Evolutionary conservation across 1,140 invertebrate genomes (phyloP).

Genomic region (Drosophila funebris): DNA sequence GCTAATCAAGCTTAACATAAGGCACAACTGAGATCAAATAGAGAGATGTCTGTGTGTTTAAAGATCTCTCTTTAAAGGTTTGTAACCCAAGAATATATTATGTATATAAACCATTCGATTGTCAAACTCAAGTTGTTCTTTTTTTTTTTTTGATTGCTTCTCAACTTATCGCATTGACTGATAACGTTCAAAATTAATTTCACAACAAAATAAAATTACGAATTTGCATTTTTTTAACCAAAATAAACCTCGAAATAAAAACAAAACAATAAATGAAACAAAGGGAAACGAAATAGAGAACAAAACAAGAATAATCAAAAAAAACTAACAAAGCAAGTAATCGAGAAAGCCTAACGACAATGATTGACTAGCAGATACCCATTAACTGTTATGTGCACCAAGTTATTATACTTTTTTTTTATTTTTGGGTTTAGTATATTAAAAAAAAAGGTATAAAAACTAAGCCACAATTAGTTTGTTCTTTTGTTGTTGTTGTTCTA

Average conservation of each 20-base stretch:
- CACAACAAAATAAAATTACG: conserved; percentile 13
- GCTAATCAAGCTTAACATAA: background rate
- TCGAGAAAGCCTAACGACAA: background rate
- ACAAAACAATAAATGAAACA: conserved; percentile 15
- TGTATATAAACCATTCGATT: background rate
- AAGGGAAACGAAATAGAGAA: conserved; percentile 6
- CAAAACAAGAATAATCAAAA: conserved; percentile 4
- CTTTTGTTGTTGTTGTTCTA: conserved; percentile 20
- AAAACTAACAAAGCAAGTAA: conserved; percentile 20
- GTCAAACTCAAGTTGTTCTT: background rate
- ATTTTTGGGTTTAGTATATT: too few relatives aligned
- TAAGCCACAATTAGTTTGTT: conserved; percentile 47
- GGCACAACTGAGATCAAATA: background rate
- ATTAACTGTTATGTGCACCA: too few relatives aligned
- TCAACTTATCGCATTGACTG: conserved; percentile 41
- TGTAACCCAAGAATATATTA: background rate
- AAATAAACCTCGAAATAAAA: conserved; percentile 30
- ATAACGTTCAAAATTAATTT: conserved; percentile 5
- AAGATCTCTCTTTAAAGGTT: background rate
- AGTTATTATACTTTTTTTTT: too few relatives aligned
- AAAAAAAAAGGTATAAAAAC: conserved; percentile 28
- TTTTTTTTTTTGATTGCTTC: background rate
- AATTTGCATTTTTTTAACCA: conserved; percentile 43
- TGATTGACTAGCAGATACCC: background rate
- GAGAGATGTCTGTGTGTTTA: background rate